Evolutionary conservation across 2,888 invertebrate genomes (phyloP).

Genomic region (Ormyrus nitidulus): DNA sequence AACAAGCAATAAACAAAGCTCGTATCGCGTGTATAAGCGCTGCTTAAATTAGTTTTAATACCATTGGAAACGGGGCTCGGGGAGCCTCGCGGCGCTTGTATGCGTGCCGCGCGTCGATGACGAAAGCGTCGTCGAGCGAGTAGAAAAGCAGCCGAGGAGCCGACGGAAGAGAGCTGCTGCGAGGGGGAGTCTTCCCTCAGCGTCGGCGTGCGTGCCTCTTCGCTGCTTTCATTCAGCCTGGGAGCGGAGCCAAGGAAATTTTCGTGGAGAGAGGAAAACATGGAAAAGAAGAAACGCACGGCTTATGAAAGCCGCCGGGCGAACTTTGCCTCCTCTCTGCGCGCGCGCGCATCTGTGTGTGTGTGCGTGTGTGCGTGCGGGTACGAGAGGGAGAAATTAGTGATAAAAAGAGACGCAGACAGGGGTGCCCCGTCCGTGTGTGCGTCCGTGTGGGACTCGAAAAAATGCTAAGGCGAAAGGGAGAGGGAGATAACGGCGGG

Average conservation of each 20-base stretch:
- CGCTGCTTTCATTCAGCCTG: neutral
- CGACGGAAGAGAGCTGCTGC: too few species aligned
- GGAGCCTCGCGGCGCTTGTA: conserved; percentile 59
- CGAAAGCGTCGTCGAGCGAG: neutral
- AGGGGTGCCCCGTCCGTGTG: too few species aligned
- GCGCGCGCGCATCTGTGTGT: neutral
- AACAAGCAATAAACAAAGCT: conserved; percentile 75
- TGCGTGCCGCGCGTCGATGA: neutral
- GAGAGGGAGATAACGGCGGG: neutral
- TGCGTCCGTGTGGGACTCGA: too few species aligned
- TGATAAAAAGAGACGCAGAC: too few species aligned
- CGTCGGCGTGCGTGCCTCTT: conserved; percentile 1
- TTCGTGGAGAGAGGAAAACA: neutral
- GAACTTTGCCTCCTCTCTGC: neutral
- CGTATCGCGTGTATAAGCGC: conserved; percentile 68
- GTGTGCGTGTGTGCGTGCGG: conserved; percentile 1
- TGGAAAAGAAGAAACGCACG: neutral
- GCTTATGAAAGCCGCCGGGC: neutral
- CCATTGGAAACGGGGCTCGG: conserved; percentile 62
- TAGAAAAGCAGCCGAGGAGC: too few species aligned
- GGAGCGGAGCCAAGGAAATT: neutral
- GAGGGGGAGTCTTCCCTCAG: neutral
- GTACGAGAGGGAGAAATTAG: neutral
- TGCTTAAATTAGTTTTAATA: conserved; percentile 75
- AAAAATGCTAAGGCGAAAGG: neutral